Conservation (phyloP, 2,113 vertebrate genomes). For the Crypturellus undulatus region DNA sequence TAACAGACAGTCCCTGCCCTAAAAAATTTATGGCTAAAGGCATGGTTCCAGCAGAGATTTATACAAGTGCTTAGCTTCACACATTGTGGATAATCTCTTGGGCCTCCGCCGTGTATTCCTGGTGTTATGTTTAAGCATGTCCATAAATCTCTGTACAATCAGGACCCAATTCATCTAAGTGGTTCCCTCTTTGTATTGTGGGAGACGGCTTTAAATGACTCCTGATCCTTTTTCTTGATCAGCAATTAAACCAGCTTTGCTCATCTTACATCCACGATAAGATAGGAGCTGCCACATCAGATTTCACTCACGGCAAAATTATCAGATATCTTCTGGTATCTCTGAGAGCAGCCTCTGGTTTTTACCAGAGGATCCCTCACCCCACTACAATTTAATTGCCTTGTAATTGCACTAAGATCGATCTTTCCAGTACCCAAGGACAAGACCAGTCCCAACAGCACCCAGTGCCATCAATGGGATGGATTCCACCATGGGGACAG, state of each 20-base stretch:
- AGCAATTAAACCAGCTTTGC: neutral
- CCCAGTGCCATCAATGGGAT: accelerated
- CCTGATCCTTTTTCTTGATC: neutral
- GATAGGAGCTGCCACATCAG: neutral
- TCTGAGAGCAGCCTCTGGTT: neutral
- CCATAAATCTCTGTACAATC: neutral
- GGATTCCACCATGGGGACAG: accelerated
- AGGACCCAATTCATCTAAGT: neutral
- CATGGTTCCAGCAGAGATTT: neutral
- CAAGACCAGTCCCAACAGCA: neutral
- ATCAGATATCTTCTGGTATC: neutral
- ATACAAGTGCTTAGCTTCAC: neutral
- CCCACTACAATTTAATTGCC: accelerated
- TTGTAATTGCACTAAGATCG: neutral
- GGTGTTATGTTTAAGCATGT: neutral
- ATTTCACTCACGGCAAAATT: neutral
- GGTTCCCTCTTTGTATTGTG: accelerated
- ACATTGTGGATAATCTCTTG: neutral
- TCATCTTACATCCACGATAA: accelerated
- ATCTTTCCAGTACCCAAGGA: accelerated
- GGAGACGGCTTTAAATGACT: neutral
- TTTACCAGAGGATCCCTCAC: neutral
- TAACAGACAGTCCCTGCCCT: neutral
- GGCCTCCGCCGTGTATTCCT: neutral
- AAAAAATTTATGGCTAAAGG: neutral